Conservation (phyloP, 1,140 invertebrate species). For the Bursaphelenchus mucronatus region DNA sequence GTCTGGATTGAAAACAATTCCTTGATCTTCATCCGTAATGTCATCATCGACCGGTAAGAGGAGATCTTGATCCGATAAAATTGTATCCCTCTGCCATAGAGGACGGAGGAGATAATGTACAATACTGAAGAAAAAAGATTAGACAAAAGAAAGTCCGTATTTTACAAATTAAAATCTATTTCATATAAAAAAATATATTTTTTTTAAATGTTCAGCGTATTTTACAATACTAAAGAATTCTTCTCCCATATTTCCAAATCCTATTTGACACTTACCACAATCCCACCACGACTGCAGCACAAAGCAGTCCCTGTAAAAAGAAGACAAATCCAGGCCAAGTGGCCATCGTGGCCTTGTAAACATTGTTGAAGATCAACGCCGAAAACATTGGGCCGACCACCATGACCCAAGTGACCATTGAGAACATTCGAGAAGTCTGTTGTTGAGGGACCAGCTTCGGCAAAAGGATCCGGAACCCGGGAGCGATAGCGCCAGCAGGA, state of each 20-base stretch:
- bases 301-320: slow-evolving; percentile 23
- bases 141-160: background rate
- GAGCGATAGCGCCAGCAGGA: slow-evolving; percentile 13
- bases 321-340: slow-evolving; percentile 40
- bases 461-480: slow-evolving; percentile 28
- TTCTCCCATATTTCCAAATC: background rate
- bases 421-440: slow-evolving; percentile 34
- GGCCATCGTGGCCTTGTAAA: slow-evolving; percentile 30
- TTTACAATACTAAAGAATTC: background rate
- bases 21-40: background rate
- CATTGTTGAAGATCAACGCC: slow-evolving; percentile 26
- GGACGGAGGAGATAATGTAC: slow-evolving; percentile 20
- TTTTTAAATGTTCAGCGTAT: background rate
- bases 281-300: slow-evolving; percentile 14
- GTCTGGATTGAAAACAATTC: background rate
- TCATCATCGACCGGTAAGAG: slow-evolving; percentile 11
- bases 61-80: slow-evolving; percentile 4
- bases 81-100: slow-evolving; percentile 15
- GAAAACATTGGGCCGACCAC: slow-evolving; percentile 31
- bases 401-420: slow-evolving; percentile 25
- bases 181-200: too few species aligned
- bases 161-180: too few species aligned
- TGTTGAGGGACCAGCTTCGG: slow-evolving; percentile 32
- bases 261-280: slow-evolving; percentile 20
- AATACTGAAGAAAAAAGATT: slow-evolving; percentile 10